Base-by-base conservation (phyloP, 2,888 invertebrate species). In the Calliscelio sp. region DNA sequence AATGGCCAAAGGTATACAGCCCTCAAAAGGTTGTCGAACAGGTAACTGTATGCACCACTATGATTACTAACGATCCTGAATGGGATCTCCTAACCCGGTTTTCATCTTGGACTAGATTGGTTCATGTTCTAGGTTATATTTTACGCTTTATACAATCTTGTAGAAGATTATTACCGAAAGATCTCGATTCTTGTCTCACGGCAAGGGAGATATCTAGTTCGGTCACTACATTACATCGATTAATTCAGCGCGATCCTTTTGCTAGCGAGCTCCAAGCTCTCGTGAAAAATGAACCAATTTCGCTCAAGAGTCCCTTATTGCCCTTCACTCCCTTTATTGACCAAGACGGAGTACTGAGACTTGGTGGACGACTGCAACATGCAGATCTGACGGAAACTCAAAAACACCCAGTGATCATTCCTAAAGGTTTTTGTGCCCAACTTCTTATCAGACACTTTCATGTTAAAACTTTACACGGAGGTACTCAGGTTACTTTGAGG, bases 401-500 rank as follows among this genome's bases (percentile, higher is more conserved):
- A 8, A 63, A 41, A 8, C 65, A 65, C 32, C 75, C 75, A 2
- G 3, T 28, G 1, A 28, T 75, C 0, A 8, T 75, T 1, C 75
- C 75, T 0, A 28, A 61, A 38, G 16, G 55, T 2, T 3, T 7
- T 5, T n/a, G 24, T 10, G 11, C 65, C 1, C 1, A 10, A 4
- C 3, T 74, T 14, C 18, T 73, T 0, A 14, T 38, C 0, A 16
- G 7, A 10, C 24, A 63, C n/a, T 53, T 38, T 41, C 75, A 75
- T 32, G 2, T 22, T 5, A 3, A 7, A 11, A 22, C 61, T 0
- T 20, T 61, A 2, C 75, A 75, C n/a, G 65, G 75, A 3, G 75
- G 65, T n/a, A 5, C 11, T 11, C 75, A 75, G 20, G 28, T 75
- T 1, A 75, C 75, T 5, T n/a, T 59, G 32, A 49, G 51, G 1